A percentile compares a stretch with the other conserved stretches of the same genome.
Evolutionary conservation across 2,797 vertebrate genomes (phyloP).

Genomic region (Eulemur albifrons): DNA sequence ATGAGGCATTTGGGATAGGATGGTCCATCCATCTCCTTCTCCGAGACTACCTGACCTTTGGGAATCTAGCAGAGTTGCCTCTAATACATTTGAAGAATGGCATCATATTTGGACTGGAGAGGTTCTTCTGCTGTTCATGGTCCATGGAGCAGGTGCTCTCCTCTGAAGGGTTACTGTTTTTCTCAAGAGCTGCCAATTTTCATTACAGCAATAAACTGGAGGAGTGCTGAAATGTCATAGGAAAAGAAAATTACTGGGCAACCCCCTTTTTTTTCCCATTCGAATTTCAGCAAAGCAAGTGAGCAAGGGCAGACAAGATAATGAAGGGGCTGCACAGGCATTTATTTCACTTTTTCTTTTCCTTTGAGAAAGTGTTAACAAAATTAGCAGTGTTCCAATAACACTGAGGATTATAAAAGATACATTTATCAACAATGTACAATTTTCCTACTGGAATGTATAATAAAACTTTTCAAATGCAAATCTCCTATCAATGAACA

Average conservation of each 20-base stretch:
- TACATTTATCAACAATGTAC: constrained; percentile 71
- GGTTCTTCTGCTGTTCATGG: background rate
- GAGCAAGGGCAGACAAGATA: constrained; percentile 71
- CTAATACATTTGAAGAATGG: constrained; percentile 33
- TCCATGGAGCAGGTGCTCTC: constrained; percentile 43
- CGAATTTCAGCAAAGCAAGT: constrained; percentile 60
- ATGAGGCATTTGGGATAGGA: background rate
- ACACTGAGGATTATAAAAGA: constrained; percentile 65
- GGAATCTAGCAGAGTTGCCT: background rate
- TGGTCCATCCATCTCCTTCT: background rate
- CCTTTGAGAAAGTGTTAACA: constrained; percentile 73
- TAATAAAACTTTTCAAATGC: constrained; percentile 76
- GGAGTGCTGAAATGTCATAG: constrained; percentile 60
- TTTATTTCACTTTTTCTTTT: constrained; percentile 68
- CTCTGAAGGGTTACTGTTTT: constrained; percentile 52
- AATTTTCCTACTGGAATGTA: constrained; percentile 66
- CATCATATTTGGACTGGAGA: background rate
- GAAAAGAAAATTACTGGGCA: constrained; percentile 64
- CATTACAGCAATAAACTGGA: constrained; percentile 40
- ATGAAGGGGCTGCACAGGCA: constrained; percentile 54
- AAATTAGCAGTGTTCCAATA: constrained; percentile 73
- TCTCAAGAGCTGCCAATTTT: constrained; percentile 64
- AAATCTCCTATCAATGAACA: constrained; percentile 69
- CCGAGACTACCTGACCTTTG: constrained; percentile 1
- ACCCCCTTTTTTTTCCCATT: constrained; percentile 50